These are phyloP conservation scores for Panthera uncia DNA, from an alignment of 2,113 vertebrate genomes.

Conservation along the genomic window DNA sequence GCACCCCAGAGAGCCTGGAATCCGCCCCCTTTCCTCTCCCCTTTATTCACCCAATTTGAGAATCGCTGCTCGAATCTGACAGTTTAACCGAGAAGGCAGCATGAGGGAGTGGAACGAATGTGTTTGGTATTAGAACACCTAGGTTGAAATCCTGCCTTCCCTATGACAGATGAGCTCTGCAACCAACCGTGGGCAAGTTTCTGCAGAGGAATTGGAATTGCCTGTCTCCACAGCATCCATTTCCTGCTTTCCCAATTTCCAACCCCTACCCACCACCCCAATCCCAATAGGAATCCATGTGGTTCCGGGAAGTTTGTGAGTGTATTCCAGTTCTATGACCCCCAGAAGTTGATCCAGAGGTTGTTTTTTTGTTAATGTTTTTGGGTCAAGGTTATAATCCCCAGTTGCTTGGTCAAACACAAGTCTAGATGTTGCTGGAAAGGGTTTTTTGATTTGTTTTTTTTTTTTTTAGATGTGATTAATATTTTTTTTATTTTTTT, in stretches of 20 bases:
- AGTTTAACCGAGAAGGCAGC: neutral
- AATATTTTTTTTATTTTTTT: no score
- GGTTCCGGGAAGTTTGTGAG: neutral
- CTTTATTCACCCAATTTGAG: neutral
- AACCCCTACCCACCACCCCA: rapidly evolving
- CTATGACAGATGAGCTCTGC: neutral
- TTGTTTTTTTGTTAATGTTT: neutral
- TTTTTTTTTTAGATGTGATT: neutral
- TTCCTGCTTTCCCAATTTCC: neutral
- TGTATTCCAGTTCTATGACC: neutral
- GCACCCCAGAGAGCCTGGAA: neutral
- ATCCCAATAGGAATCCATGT: neutral
- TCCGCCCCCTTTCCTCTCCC: neutral
- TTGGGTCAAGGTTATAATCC: no score
- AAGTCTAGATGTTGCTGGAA: neutral
- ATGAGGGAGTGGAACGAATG: neutral
- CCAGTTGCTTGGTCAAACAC: neutral
- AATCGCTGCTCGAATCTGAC: neutral
- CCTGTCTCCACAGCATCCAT: neutral
- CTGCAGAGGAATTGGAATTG: neutral
- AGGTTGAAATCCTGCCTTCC: neutral
- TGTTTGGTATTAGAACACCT: no score
- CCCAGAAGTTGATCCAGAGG: neutral
- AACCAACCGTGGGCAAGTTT: neutral
- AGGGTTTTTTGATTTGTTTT: neutral